A percentile compares a stretch with the other conserved stretches of the same genome.
Conservation (phyloP, 2,113 vertebrate species). For the Natator depressus region DNA sequence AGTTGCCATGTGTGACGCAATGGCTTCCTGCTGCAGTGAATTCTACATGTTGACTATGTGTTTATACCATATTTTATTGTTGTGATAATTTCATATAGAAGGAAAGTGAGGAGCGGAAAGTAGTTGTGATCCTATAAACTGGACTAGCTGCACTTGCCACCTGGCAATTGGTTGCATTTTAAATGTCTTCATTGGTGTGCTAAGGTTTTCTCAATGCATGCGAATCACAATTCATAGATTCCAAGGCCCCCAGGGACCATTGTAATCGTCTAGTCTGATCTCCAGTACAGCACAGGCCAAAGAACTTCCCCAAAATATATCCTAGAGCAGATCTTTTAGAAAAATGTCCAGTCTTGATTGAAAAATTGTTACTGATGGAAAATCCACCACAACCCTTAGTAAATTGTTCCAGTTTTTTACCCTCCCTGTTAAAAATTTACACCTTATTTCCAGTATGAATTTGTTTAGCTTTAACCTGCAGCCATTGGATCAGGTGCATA, state of each 20-base stretch:
- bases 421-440: neutral
- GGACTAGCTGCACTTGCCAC: neutral
- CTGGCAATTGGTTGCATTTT: neutral
- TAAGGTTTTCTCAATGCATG: neutral
- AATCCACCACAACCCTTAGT: neutral
- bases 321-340: neutral
- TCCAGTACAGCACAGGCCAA: neutral
- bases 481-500: neutral
- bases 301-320: neutral
- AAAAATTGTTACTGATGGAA: neutral
- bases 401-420: neutral
- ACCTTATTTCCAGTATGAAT: neutral
- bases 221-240: accelerated
- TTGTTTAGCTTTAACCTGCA: neutral
- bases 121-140: neutral
- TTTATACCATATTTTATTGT: neutral
- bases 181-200: neutral
- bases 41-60: accelerated
- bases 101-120: neutral
- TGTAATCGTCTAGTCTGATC: neutral
- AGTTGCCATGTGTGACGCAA: accelerated
- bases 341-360: neutral
- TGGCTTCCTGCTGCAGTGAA: neutral
- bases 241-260: neutral
- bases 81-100: neutral